phyloP scores from a whole-genome alignment of 2,888 invertebrate species.

The Oegoconia quadripuncta region DNA sequence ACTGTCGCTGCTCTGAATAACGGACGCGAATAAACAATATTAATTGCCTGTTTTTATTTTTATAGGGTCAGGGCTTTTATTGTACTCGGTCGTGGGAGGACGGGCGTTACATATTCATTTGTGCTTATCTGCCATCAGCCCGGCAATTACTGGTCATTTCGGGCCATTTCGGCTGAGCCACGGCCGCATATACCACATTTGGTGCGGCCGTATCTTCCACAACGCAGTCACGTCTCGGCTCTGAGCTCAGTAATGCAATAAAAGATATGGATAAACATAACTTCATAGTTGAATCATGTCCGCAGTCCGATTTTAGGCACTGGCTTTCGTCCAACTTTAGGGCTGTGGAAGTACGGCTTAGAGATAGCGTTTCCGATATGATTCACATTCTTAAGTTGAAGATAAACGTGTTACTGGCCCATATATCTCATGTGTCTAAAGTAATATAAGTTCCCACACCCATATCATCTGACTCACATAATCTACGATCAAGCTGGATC shows the following conservation, averaged over 20 bases:
- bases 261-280: conserved; percentile 47
- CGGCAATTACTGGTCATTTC: conserved; percentile 62
- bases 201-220: conserved; percentile 37
- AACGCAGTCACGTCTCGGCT: conserved; percentile 46
- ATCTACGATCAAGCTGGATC: conserved; percentile 52
- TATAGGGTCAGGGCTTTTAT: conserved; percentile 65
- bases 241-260: conserved; percentile 41
- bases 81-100: conserved; percentile 66
- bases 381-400: conserved; percentile 45
- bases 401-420: conserved; percentile 46
- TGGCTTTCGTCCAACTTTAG: conserved; percentile 63
- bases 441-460: conserved; percentile 62
- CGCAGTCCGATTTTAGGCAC: conserved; percentile 58
- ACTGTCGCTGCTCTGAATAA: conserved; percentile 64
- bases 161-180: conserved; percentile 42
- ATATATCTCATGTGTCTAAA: conserved; percentile 37
- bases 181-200: conserved; percentile 55
- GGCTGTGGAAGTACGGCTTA: conserved; percentile 38
- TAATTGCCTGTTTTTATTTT: conserved; percentile 70
- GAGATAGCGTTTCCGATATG: conserved; percentile 53
- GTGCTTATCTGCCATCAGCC: conserved; percentile 68
- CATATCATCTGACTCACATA: conserved; percentile 62
- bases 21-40: conserved; percentile 73
- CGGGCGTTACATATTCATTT: conserved; percentile 72
- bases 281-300: conserved; percentile 53